Percentiles rank a stretch among this genome's conserved stretches.
phyloP scores from a whole-genome alignment of 2,888 invertebrate genomes.

The Aromia moschata region DNA sequence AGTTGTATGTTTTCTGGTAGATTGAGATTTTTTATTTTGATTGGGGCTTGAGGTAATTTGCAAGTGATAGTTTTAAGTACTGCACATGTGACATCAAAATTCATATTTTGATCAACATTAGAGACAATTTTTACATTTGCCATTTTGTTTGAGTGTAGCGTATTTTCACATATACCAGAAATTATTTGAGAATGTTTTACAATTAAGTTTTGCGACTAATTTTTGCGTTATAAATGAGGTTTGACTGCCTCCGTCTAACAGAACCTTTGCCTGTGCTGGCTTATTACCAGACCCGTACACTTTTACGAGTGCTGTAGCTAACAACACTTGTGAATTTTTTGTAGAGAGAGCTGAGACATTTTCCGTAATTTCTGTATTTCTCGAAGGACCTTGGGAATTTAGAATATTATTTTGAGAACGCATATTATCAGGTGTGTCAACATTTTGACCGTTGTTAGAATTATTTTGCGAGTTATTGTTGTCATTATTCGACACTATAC shows the following conservation, averaged over 20 bases:
- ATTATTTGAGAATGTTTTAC: neutral
- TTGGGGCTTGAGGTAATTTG: constrained; percentile 22
- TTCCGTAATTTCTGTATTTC: neutral
- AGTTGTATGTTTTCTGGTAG: constrained; percentile 19
- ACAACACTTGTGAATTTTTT: neutral
- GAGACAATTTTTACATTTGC: constrained; percentile 8
- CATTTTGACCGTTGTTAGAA: neutral
- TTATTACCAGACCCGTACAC: neutral
- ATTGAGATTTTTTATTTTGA: constrained; percentile 13
- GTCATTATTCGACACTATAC: constrained; percentile 3
- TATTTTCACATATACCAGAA: constrained; percentile 1
- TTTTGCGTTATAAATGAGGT: neutral
- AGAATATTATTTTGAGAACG: neutral
- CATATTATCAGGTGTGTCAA: neutral
- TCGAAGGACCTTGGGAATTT: neutral
- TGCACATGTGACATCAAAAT: constrained; percentile 25
- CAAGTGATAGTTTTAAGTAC: constrained; percentile 27
- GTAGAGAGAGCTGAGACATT: neutral
- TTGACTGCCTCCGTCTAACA: neutral
- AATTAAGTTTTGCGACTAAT: neutral
- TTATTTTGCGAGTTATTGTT: constrained; percentile 1
- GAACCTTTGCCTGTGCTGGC: neutral
- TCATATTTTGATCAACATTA: neutral
- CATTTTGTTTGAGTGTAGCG: constrained; percentile 6
- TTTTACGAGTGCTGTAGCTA: neutral